Base-by-base conservation (phyloP, 2,113 vertebrate species). In the Mastomys coucha region DNA sequence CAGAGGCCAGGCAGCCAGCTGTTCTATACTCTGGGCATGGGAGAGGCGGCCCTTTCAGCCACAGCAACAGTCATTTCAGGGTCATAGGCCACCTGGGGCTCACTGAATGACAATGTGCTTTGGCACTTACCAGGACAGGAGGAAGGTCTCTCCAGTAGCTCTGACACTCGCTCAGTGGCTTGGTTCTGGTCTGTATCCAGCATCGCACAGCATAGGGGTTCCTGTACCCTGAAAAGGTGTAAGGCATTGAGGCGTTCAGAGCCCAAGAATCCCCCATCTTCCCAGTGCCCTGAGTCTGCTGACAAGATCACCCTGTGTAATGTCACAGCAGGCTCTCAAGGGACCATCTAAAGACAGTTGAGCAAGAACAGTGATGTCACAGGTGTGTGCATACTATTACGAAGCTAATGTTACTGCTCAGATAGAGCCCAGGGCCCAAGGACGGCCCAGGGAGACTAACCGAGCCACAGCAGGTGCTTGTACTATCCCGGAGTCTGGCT, bases 401-500 rank as follows among this genome's bases (percentile, higher is more conserved):
- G 8, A 0, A 78, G 31, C 49, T 69, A 51, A 20, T 1, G 26
- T 28, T 16, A 51, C 42, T 16, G 31, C 13, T 33, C 2, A 89
- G 22, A 84, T 12, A 14, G 39, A 31, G 58, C 24, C n/a, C 24
- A 11, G 58, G 24, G 12, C 13, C 26, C 42, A 39, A 17, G 17
- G 42, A 19, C 9, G 76, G 17, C 33, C 42, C 9, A 14, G 36
- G 28, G 16, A 93, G 78, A 97, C 96, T 93, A 10, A 98, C 97
- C 3, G 5, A 42, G 69, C 19, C 22, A 33, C 7, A 0, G 31
- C 3, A 0, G 77, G 9, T 0, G 26, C 45, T 11, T 19, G 13
- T 7, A 3, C 86, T 0, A 1, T 22, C 6, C 33, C 2, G 0
- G 45, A 0, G 9, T 82, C 85, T 0, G 36, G 51, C 3, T 72